Evolutionary conservation across 2,888 invertebrate species (phyloP), one percentile per base, ranked within the genome.

Genomic region (Limnephilus marmoratus): DNA sequence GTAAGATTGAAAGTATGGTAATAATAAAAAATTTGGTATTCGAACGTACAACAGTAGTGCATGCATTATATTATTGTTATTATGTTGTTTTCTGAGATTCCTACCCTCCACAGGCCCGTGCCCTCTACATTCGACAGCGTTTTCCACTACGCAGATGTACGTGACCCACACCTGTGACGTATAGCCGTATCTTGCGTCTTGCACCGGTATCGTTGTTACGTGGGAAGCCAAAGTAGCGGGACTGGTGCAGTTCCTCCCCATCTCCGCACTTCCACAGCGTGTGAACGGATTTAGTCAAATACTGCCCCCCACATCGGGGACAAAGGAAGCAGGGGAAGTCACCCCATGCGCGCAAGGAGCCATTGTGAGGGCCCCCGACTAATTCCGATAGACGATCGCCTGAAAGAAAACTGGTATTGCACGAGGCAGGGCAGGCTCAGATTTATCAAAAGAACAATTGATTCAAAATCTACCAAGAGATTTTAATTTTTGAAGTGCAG

Each of bases 221-320:
- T 68, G 68, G 68, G 68, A 68, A 68, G 68, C 68, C 24, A 31
- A 34, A 18, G 29, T 82, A 82, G 82, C 82, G 82, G 82, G 82
- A 82, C 82, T 82, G 29, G 82, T 34, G 82, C 34, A 82, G 2
- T 24, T 31, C 68, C 68, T 68, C 68, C 82, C 29, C 34, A 3
- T 29, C 82, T 82, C 29, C 34, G 37, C 85, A 45, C 49, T 86
- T 86, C 85, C 49, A 12, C n/a, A 86, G 85, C 85, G 85, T 86
- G 85, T 86, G 85, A 86, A 86, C 85, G 85, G 85, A 86, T 86
- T 86, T 86, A 86, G 85, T 18, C 85, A 86, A 86, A 86, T 86
- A n/a, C 49, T 86, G 85, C 85, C 85, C 85, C 85, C 85, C 45
- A 13, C n/a, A 37, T 15, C 15, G 45, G n/a, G 85, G 85, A 86